These are phyloP conservation scores for Propsilocerus akamusi DNA, from an alignment of 1,140 invertebrate species.

Conservation along the genomic window DNA sequence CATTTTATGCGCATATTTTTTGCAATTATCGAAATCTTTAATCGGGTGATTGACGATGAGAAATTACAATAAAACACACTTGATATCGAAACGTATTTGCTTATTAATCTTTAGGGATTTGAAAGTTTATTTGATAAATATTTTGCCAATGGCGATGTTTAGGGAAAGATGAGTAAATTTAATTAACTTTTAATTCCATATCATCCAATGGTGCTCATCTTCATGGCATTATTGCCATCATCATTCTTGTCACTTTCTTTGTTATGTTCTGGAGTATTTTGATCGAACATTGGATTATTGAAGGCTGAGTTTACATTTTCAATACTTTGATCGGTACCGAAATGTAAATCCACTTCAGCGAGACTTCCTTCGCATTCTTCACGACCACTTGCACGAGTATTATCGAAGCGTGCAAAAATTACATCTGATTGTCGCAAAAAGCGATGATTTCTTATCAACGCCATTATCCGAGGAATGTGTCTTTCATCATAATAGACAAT, in stretches of 20 bases:
- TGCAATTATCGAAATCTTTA: too few relatives aligned
- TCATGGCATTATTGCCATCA: too few relatives aligned
- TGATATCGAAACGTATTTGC: conserved; percentile 62
- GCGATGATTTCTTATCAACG: conserved; percentile 18
- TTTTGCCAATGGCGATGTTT: conserved; percentile 71
- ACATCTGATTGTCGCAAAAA: conserved; percentile 14
- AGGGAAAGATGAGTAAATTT: conserved; percentile 44
- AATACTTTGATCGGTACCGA: conserved; percentile 15
- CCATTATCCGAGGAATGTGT: conserved; percentile 15
- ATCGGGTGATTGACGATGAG: conserved; percentile 87
- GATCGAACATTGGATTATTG: conserved; percentile 21
- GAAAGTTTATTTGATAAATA: conserved; percentile 50
- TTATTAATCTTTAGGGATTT: conserved; percentile 56
- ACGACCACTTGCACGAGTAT: conserved; percentile 6
- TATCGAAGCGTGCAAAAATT: conserved; percentile 19
- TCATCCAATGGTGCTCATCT: too few relatives aligned
- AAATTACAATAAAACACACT: conserved; percentile 57
- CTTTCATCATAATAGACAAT: conserved; percentile 18
- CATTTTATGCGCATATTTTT: too few relatives aligned
- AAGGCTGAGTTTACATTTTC: conserved; percentile 17
- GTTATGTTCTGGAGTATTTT: conserved; percentile 5
- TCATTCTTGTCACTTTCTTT: too few relatives aligned
- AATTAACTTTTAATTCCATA: not conserved
- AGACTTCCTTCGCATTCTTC: not conserved
- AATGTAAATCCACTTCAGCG: conserved; percentile 9